phyloP scores from a whole-genome alignment of 2,888 invertebrate species.

The Coleophora deauratella region DNA sequence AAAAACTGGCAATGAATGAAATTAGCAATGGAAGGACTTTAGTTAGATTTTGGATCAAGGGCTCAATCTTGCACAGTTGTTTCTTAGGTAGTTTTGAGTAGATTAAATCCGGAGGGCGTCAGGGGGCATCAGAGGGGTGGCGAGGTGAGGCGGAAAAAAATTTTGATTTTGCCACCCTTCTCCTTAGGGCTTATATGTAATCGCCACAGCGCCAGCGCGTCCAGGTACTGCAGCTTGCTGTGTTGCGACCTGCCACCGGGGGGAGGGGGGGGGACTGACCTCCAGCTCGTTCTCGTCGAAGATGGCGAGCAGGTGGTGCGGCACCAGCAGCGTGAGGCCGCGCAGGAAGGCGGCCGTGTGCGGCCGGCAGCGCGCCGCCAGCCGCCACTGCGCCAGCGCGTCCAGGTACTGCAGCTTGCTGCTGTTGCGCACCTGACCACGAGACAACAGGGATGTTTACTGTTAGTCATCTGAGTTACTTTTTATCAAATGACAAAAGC shows the following conservation, averaged over 20 bases:
- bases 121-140: too few relatives aligned
- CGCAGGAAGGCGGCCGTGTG: conserved; percentile 92
- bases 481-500: too few relatives aligned
- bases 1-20: too few relatives aligned
- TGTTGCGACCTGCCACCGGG: conserved; percentile 77
- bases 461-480: too few relatives aligned
- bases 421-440: conserved; percentile 78
- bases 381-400: conserved; percentile 89
- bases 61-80: too few relatives aligned
- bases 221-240: conserved; percentile 87
- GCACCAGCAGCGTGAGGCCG: conserved; percentile 92
- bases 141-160: too few relatives aligned
- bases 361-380: conserved; percentile 85
- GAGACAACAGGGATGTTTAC: not conserved
- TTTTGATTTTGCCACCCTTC: too few relatives aligned
- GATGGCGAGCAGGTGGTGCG: conserved; percentile 93
- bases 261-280: conserved; percentile 68
- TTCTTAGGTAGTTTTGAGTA: too few relatives aligned
- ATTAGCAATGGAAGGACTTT: too few relatives aligned
- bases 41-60: too few relatives aligned
- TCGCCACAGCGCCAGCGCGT: conserved; percentile 92
- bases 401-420: conserved; percentile 90
- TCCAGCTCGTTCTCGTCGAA: conserved; percentile 98
- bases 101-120: too few relatives aligned
- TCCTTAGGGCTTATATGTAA: too few relatives aligned